phyloP scores from a whole-genome alignment of 37 sponge, comb jelly and placozoan species.

The Ephydatia muelleri region DNA sequence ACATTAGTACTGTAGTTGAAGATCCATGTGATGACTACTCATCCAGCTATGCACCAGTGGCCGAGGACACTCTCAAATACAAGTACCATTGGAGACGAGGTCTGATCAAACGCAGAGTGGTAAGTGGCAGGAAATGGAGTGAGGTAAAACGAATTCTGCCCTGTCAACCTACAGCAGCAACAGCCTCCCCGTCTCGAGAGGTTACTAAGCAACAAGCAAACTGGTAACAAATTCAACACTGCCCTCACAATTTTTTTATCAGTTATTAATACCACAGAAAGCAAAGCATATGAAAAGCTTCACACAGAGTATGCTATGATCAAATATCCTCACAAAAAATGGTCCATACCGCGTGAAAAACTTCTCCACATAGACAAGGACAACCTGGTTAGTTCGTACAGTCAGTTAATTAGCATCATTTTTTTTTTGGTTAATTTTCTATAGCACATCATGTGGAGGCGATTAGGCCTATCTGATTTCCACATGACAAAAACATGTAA shows the following conservation, averaged over 20 bases:
- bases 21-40: no score
- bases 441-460: not conserved
- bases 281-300: slow-evolving; percentile 11
- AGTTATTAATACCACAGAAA: not conserved
- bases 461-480: not conserved
- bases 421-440: not conserved
- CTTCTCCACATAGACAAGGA: slow-evolving; percentile 52
- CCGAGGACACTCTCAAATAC: not conserved
- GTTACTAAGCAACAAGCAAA: not conserved
- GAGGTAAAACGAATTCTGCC: not conserved
- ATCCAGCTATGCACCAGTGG: no score
- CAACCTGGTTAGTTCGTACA: slow-evolving; percentile 39
- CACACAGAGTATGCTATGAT: slow-evolving; percentile 58
- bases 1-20: no score
- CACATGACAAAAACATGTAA: not conserved
- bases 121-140: not conserved
- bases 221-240: not conserved
- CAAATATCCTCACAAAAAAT: slow-evolving; percentile 55
- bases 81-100: not conserved
- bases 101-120: not conserved
- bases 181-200: not conserved
- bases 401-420: not conserved
- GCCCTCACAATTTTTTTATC: not conserved
- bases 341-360: slow-evolving; percentile 50
- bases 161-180: not conserved